phyloP scores from a whole-genome alignment of 2,797 vertebrate genomes.

The Sebastes kiyomatsui region DNA sequence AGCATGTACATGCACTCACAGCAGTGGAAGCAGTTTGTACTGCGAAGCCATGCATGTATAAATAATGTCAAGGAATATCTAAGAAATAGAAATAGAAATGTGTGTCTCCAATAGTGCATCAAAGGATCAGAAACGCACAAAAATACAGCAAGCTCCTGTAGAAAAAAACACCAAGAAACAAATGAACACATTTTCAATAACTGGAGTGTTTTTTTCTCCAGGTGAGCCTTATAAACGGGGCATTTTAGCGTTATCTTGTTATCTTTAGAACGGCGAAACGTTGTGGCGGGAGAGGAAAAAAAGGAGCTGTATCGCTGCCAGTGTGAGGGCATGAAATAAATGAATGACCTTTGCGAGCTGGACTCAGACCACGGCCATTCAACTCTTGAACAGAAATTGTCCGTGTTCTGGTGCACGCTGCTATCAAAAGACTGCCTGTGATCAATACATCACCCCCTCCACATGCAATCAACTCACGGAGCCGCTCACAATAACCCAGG shows the following conservation, averaged over 20 bases:
- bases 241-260: slow-evolving; percentile 24
- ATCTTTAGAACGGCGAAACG: slow-evolving; percentile 20
- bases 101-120: slow-evolving; percentile 43
- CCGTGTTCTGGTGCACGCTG: slow-evolving; percentile 57
- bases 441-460: slow-evolving; percentile 79
- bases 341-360: slow-evolving; percentile 65
- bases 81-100: slow-evolving; percentile 51
- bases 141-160: slow-evolving; percentile 18
- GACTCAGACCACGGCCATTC: slow-evolving; percentile 63
- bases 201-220: background rate
- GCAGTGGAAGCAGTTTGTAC: slow-evolving; percentile 58
- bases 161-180: background rate
- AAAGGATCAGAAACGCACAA: slow-evolving; percentile 17
- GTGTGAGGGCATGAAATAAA: slow-evolving; percentile 51
- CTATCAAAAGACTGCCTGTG: slow-evolving; percentile 75
- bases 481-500: slow-evolving; percentile 67
- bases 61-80: slow-evolving; percentile 67
- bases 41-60: slow-evolving; percentile 63
- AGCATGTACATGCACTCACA: slow-evolving; percentile 57
- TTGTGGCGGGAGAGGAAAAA: slow-evolving; percentile 23
- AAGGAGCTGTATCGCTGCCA: slow-evolving; percentile 30
- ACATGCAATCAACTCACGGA: slow-evolving; percentile 73
- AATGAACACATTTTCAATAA: slow-evolving; percentile 21
- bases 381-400: slow-evolving; percentile 56
- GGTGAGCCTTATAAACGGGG: slow-evolving; percentile 20